Percentiles rank a stretch among this genome's conserved stretches.
phyloP scores from a whole-genome alignment of 2,888 invertebrate species.

The Theretra japonica region DNA sequence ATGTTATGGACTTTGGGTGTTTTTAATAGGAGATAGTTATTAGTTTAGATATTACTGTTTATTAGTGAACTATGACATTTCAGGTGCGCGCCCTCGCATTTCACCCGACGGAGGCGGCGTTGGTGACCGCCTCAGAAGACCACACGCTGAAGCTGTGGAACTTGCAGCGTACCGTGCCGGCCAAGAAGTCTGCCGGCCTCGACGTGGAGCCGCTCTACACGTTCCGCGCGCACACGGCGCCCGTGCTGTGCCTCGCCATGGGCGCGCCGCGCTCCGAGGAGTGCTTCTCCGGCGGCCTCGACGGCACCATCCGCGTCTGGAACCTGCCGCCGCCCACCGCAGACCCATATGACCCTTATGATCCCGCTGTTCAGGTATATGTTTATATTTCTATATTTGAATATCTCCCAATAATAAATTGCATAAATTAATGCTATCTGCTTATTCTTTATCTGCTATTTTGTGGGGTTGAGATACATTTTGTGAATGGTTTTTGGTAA shows the following conservation, averaged over 20 bases:
- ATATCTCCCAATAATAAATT: too few species aligned
- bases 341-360: conserved; percentile 98
- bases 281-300: conserved; percentile 97
- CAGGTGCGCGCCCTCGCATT: conserved; percentile 94
- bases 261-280: conserved; percentile 96
- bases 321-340: conserved; percentile 97
- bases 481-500: too few species aligned
- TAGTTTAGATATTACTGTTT: not conserved
- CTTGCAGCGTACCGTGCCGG: conserved; percentile 98
- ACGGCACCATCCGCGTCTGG: conserved; percentile 98
- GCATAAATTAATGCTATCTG: too few species aligned
- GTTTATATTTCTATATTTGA: too few species aligned
- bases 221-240: conserved; percentile 97
- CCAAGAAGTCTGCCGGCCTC: conserved; percentile 97
- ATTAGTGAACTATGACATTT: not conserved
- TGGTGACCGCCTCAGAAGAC: conserved; percentile 99
- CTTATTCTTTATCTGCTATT: too few species aligned
- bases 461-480: too few species aligned
- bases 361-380: conserved; percentile 92
- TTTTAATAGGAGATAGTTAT: too few species aligned
- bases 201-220: conserved; percentile 99
- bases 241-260: conserved; percentile 97
- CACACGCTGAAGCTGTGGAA: conserved; percentile 99
- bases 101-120: conserved; percentile 97
- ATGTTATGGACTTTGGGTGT: too few species aligned